These are phyloP conservation scores for Chaetodon trifascialis DNA, from an alignment of 2,113 vertebrate species.

Conservation along the genomic window DNA sequence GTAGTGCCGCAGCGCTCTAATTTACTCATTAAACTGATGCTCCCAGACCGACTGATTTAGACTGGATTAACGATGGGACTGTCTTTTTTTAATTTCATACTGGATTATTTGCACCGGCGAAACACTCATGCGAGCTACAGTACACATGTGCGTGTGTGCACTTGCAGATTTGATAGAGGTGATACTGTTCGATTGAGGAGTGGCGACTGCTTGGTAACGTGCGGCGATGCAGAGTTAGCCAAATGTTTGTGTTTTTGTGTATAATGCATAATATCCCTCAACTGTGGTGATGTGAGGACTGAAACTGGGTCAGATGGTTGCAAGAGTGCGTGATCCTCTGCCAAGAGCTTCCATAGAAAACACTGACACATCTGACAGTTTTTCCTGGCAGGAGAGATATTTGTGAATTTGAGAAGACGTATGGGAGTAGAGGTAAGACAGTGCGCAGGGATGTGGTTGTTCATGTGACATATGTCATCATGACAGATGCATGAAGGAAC, in stretches of 20 bases:
- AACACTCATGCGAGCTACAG: not conserved
- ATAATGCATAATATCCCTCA: conserved; percentile 41
- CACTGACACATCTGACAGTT: conserved; percentile 45
- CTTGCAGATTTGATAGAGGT: conserved; percentile 21
- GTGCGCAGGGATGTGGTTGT: not conserved
- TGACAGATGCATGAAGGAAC: conserved; percentile 5
- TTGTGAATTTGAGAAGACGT: conserved; percentile 21
- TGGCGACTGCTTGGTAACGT: not conserved
- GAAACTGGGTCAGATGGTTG: conserved; percentile 77
- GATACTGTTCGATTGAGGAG: not conserved
- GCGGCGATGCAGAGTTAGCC: conserved; percentile 7
- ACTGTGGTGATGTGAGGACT: conserved; percentile 38
- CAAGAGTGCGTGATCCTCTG: conserved; percentile 51
- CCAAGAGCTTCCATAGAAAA: conserved; percentile 58
- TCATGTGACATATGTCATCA: not conserved
- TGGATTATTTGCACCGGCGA: conserved; percentile 44
- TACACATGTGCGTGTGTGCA: not conserved
- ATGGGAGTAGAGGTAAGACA: conserved; percentile 22
- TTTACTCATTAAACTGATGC: conserved; percentile 69
- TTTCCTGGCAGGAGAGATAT: conserved; percentile 31
- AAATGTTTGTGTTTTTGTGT: conserved; percentile 53
- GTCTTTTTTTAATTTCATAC: conserved; percentile 47
- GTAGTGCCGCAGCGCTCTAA: conserved; percentile 35
- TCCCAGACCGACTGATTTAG: conserved; percentile 64
- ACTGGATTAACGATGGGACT: conserved; percentile 57